These are phyloP conservation scores for Heteromormyrus szaboi DNA, from an alignment of 2,797 vertebrate species.

Conservation along the genomic window DNA sequence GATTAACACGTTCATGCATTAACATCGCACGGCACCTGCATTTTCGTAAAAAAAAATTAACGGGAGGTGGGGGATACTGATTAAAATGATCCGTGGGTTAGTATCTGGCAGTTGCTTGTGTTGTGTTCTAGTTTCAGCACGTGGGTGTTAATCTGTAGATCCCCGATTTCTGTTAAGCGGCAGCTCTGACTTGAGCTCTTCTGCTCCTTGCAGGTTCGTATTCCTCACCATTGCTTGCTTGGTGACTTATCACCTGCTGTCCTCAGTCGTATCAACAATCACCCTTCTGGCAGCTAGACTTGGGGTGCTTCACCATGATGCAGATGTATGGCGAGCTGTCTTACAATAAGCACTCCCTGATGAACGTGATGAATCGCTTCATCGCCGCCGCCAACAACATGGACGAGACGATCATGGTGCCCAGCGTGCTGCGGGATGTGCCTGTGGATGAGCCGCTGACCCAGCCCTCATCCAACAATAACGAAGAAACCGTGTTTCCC, in stretches of 20 bases:
- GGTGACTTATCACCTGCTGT: not conserved
- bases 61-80: not conserved
- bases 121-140: not conserved
- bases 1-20: not conserved
- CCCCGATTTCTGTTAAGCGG: not conserved
- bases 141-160: not conserved
- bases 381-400: conserved; percentile 74
- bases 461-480: conserved; percentile 32
- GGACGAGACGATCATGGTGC: conserved; percentile 78
- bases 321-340: conserved; percentile 57
- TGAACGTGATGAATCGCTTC: conserved; percentile 74
- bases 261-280: not conserved
- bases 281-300: not conserved
- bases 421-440: conserved; percentile 64
- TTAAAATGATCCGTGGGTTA: not conserved
- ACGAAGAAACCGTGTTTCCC: conserved; percentile 39
- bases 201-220: not conserved
- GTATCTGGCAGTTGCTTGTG: not conserved
- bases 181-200: not conserved
- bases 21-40: not conserved
- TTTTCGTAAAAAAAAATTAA: not conserved
- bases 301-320: conserved; percentile 53
- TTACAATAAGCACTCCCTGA: conserved; percentile 67
- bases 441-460: conserved; percentile 59
- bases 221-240: not conserved